These are phyloP conservation scores for Drosophila meridionalis DNA, from an alignment of 2,888 invertebrate species.

Conservation along the genomic window DNA sequence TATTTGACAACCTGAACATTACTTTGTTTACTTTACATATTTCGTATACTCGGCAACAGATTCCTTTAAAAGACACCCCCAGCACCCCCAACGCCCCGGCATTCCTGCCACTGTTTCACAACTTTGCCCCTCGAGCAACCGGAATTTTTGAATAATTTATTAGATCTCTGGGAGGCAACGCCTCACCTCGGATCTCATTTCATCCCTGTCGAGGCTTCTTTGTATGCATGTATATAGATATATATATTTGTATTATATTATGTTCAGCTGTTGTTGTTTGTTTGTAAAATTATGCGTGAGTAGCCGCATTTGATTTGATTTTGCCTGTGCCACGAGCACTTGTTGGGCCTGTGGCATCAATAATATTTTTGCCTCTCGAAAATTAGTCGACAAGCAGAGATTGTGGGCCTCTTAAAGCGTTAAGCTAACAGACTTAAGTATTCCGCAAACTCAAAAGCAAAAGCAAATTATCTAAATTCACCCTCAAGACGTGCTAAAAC, in stretches of 20 bases:
- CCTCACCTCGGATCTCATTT: slow-evolving; percentile 41
- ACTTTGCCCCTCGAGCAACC: slow-evolving; percentile 21
- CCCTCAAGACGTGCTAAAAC: not conserved
- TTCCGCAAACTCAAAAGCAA: slow-evolving; percentile 3
- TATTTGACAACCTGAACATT: slow-evolving; percentile 16
- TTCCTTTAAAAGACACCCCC: slow-evolving; percentile 30
- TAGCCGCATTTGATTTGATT: slow-evolving; percentile 47
- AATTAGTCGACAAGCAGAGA: slow-evolving; percentile 22
- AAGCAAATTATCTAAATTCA: slow-evolving; percentile 3
- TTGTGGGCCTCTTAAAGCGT: slow-evolving; percentile 13
- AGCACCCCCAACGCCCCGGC: not conserved
- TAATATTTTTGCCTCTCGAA: slow-evolving; percentile 4
- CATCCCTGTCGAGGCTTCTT: slow-evolving; percentile 1
- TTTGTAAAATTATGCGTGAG: slow-evolving; percentile 43
- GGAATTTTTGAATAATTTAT: slow-evolving; percentile 64
- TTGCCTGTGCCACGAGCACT: not conserved
- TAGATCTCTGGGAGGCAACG: slow-evolving; percentile 43
- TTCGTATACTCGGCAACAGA: slow-evolving; percentile 13
- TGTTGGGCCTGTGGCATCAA: slow-evolving; percentile 22
- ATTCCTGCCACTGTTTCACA: slow-evolving; percentile 11
- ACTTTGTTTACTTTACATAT: slow-evolving; percentile 32
- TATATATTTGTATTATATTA: slow-evolving; percentile 1
- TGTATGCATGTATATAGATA: not conserved
- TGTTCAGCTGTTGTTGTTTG: slow-evolving; percentile 20
- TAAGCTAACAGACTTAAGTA: slow-evolving; percentile 8